Conservation (phyloP, 2,113 vertebrate genomes). For the Dasyornis broadbenti region DNA sequence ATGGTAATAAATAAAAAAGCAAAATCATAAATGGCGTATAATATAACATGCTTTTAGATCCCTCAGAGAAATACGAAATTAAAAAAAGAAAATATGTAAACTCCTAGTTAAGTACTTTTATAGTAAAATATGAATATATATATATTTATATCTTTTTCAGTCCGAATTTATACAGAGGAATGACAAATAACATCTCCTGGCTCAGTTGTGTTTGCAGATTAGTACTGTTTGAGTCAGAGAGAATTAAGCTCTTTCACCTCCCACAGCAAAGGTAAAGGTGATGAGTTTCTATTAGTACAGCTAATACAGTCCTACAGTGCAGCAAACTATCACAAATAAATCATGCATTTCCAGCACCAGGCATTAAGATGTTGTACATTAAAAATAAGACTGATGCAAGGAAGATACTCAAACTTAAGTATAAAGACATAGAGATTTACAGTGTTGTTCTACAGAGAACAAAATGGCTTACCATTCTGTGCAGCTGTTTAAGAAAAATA, state of each 20-base stretch:
- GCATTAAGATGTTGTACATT: not conserved
- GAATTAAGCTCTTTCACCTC: conserved; percentile 38
- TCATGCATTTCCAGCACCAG: not conserved
- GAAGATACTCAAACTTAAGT: not conserved
- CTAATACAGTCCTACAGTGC: conserved; percentile 9
- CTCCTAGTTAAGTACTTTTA: not conserved
- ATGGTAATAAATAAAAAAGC: not conserved
- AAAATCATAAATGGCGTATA: not conserved
- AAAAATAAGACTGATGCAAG: not conserved
- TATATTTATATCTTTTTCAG: not conserved
- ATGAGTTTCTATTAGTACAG: conserved; percentile 24
- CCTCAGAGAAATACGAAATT: not conserved
- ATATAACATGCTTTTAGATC: not conserved
- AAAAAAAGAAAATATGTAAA: not conserved
- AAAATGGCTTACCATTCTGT: not conserved
- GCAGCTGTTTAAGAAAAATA: not conserved
- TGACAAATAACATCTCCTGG: not conserved
- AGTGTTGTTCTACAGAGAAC: not conserved
- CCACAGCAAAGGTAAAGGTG: conserved; percentile 36
- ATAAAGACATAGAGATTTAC: not conserved
- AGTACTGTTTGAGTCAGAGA: not conserved
- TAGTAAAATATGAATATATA: not conserved
- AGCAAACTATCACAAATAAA: conserved; percentile 16
- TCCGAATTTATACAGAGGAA: not conserved
- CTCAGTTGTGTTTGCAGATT: conserved; percentile 3